Base-by-base conservation (phyloP, 23 tunicate genomes). In the Trididemnum clinides region DNA sequence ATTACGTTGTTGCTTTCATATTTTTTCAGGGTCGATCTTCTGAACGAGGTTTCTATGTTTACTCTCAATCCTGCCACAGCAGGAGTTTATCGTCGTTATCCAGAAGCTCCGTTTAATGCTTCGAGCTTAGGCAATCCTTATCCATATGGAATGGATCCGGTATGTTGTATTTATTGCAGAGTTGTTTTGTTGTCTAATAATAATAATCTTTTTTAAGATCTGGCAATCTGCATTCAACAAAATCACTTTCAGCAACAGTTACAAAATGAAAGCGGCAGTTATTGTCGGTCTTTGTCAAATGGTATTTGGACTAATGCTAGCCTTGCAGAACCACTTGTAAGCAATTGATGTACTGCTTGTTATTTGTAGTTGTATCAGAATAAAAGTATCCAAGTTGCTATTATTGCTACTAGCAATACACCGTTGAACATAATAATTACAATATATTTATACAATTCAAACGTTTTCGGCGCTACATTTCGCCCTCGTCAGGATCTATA, bases 141-240 rank as follows among this genome's bases (percentile, higher is more conserved):
- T 76, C 89, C 89, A 38, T 96, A 91, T 69, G 99, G 99, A 49
- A 86, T 96, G 80, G 99, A 96, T 50, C 99, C 99, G 32, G 98
- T 93, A 59, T 6, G 51, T 64, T n/a, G 26, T 5, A 34, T 59
- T 25, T n/a, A 59, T 15, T 44, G 15, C 10, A 44, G 54, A 10
- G 10, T 44, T 44, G 10, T 15, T 15, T 44, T 44, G 54, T 44
- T 44, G 10, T 10, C 54, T 44, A 7, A 7, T 7, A 44, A 44
- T 44, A 44, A 7, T 44, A 7, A 15, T 7, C 15, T 35, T 30
- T n/a, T 72, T 84, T 10, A 50, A 93, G 95, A 84, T 96, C 30
- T 96, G 99, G 99, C 99, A 96, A 54, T 84, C 94, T 10, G 96
- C 99, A 39, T 82, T 50, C 21, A 96, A 96, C 78, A 96, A 96